Percentiles rank a stretch among this genome's conserved stretches.
These are phyloP conservation scores for Palythoa caribaeorum DNA, from an alignment of 92 coral and sea anemone species.

Conservation along the genomic window DNA sequence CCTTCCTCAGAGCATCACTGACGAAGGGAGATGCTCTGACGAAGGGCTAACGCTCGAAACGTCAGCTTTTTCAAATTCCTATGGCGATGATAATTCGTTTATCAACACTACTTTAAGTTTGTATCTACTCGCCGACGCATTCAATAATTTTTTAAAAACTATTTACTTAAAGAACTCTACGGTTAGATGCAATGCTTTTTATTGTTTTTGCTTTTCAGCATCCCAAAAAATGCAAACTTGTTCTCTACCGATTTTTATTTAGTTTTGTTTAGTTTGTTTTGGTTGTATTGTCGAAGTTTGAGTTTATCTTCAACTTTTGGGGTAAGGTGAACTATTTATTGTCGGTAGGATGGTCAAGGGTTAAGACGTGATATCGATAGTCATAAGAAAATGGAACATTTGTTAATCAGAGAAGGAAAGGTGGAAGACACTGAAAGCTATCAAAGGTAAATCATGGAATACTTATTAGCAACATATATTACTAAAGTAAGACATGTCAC, in stretches of 20 bases:
- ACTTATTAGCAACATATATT: too few relatives aligned
- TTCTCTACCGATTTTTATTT: background rate
- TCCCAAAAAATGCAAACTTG: background rate
- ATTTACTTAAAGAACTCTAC: background rate
- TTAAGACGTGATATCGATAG: conserved; percentile 20
- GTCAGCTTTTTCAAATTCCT: too few relatives aligned
- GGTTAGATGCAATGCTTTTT: background rate
- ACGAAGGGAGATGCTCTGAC: too few relatives aligned
- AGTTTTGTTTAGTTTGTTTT: background rate
- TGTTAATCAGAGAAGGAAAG: conserved; percentile 63
- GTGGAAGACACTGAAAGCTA: conserved; percentile 69
- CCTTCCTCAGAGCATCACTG: too few relatives aligned
- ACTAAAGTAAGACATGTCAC: too few relatives aligned
- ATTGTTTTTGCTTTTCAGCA: background rate
- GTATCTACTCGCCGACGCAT: too few relatives aligned
- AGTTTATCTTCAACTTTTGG: background rate
- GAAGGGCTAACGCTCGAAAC: too few relatives aligned
- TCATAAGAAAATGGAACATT: conserved; percentile 18
- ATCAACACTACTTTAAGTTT: too few relatives aligned
- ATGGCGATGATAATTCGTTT: too few relatives aligned
- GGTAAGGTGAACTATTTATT: background rate
- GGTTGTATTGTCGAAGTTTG: background rate
- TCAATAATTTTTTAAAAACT: too few relatives aligned
- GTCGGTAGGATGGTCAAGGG: conserved; percentile 4
- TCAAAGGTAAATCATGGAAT: conserved; percentile 62